Base-by-base conservation (phyloP, 2,888 invertebrate species). In the Agonopterix alstromeriana region DNA sequence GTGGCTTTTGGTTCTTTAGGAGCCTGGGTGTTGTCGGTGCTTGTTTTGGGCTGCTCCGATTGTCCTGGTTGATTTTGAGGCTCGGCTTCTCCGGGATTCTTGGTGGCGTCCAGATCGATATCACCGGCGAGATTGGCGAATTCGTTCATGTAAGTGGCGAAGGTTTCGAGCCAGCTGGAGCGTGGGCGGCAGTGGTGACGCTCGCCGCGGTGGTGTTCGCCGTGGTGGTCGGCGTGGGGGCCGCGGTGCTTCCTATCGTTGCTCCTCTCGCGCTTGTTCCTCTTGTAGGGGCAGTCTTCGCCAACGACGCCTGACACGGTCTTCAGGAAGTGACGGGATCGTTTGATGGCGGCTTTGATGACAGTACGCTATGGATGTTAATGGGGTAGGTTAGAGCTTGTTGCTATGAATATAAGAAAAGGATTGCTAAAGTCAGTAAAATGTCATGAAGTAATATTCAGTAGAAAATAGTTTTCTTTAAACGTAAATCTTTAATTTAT, bases 101-200 rank as follows among this genome's bases (percentile, higher is more conserved):
- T 52, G 2, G 67, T 60, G 5, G 50, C 42, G 48, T 69, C 50
- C 46, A 63, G 52, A 51, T 73, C 73, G 9, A 79, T 61, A 52
- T 88, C 85, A 1, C 85, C 88, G 1, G 90, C 85, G 0, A 90
- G 70, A 58, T 90, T 87, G 8, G 89, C 82, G 69, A 90, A 90
- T 58, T 91, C 90, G 53, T 90, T 90, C 70, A 91, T 77, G 57
- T 89, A 90, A 8, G 76, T 78, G 5, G 82, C 64, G 49, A 90
- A 81, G 35, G 80, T 80, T 1, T 90, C 85, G 3, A 90, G 63
- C 90, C 90, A 90, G 54, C 85, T 80, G 48, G 48, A 42, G 36
- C 69, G 69, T 35, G 57, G 48, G 42, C 74, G 69, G 36, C 70
- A 73, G 40, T 64, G 63, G 35, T 63, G 65, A 38, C 73, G 61